Evolutionary conservation across 2,888 invertebrate genomes (phyloP), one percentile per base, ranked within the genome.

Genomic region (Erebia aethiops): DNA sequence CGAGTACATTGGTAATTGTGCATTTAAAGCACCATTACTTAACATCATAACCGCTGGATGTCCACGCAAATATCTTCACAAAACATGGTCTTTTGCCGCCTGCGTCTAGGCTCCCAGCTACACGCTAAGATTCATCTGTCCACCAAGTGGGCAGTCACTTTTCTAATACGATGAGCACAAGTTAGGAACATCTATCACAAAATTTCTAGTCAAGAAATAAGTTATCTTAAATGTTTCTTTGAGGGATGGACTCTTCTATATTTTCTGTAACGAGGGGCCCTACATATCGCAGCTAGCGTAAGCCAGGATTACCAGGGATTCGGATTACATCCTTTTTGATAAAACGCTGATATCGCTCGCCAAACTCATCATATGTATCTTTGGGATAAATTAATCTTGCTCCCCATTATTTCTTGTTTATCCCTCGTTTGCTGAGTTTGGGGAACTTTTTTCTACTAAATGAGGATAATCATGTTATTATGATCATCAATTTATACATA

Each of bases 301-400:
- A 64, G 57, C 49, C 56, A 69, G 56, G 62, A 69, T 64, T 64
- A 69, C 83, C 75, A 76, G 75, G 77, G 79, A 77, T 77, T 76
- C 74, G 81, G 85, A 86, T 87, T 87, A 87, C 84, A 85, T 84
- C 84, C 84, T 86, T 83, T 86, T 84, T 86, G 85, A 88, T 88
- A 86, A 85, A 87, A 84, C 79, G 81, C 51, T 67, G 71, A 18
- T 70, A 71, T 68, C 16, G 58, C 64, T 43, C 51, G 69, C 69
- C 58, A 58, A 69, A 64, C 69, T 64, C 69, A 58, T 64, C 51
- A 85, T 87, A 84, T 82, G 81, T 82, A 79, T 80, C 77, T 78
- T 75, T 69, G 76, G 72, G 80, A 81, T 85, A 86, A 87, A 87
- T 87, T 87, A 85, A 83, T 84, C 80, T 81, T 73, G 65, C 74